Percentiles rank a stretch among this genome's conserved stretches.
These are phyloP conservation scores for Wiebesia pumilae DNA, from an alignment of 1,140 invertebrate species.

Conservation along the genomic window DNA sequence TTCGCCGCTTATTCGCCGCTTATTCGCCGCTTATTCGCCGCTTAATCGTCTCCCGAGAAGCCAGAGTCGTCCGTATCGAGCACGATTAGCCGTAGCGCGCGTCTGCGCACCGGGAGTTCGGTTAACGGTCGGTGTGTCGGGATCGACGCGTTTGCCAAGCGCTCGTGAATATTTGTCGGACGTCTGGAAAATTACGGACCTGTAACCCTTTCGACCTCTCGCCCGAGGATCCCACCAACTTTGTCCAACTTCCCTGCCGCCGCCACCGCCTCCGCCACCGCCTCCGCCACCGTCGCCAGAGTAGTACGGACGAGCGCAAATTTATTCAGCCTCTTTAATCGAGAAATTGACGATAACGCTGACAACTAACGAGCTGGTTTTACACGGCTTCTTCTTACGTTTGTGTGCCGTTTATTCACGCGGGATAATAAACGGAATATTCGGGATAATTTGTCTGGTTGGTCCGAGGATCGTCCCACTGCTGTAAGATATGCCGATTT, in stretches of 20 bases:
- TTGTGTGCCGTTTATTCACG: not conserved
- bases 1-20: too few species aligned
- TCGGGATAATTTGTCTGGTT: not conserved
- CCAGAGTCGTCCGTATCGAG: not conserved
- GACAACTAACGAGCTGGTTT: constrained; percentile 4
- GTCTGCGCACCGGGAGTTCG: too few species aligned
- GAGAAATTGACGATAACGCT: not conserved
- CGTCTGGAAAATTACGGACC: too few species aligned
- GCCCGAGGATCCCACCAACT: too few species aligned
- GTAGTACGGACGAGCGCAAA: not conserved
- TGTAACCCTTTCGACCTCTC: too few species aligned
- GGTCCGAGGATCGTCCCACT: not conserved
- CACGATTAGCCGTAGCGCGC: not conserved
- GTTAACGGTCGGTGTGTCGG: not conserved
- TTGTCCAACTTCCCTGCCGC: too few species aligned
- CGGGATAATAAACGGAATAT: too few species aligned
- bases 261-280: too few species aligned
- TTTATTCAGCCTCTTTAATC: not conserved
- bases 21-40: too few species aligned
- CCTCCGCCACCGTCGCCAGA: too few species aligned
- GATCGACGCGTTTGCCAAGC: not conserved
- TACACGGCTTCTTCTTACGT: not conserved
- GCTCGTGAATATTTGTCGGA: too few species aligned
- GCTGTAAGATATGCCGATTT: constrained; percentile 12
- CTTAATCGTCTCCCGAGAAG: not conserved